A percentile compares a stretch with the other conserved stretches of the same genome.
phyloP scores from a whole-genome alignment of 2,113 vertebrate species.

The Propithecus coquereli region DNA sequence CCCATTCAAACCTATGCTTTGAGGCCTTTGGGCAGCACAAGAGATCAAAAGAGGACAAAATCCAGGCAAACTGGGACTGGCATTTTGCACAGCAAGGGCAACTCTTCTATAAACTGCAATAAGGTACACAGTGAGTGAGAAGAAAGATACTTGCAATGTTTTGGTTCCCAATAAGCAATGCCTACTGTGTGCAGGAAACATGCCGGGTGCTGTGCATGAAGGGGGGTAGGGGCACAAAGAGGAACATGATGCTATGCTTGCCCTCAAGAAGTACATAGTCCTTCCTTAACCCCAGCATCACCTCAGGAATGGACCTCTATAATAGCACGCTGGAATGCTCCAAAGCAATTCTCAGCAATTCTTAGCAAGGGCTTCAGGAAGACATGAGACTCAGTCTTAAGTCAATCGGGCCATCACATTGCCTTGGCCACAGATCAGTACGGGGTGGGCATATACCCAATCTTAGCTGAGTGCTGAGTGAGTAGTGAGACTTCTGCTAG shows the following conservation, averaged over 20 bases:
- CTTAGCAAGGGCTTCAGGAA: neutral
- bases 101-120: conserved; percentile 1
- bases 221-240: neutral
- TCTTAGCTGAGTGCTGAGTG: neutral
- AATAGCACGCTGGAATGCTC: neutral
- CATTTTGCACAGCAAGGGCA: conserved; percentile 8
- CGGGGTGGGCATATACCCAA: neutral
- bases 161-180: neutral
- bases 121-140: conserved; percentile 4
- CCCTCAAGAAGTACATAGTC: neutral
- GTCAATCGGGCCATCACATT: neutral
- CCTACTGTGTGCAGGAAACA: neutral
- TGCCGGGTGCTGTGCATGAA: neutral
- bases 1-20: conserved; percentile 13
- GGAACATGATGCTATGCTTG: neutral
- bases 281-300: neutral
- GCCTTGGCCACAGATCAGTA: neutral
- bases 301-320: neutral
- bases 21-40: conserved; percentile 18
- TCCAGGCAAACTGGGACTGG: conserved; percentile 18
- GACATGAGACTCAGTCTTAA: neutral
- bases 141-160: neutral
- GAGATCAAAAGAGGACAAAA: conserved; percentile 52
- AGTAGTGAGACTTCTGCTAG: neutral
- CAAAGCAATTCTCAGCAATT: neutral